Percentiles rank a stretch among this genome's conserved stretches.
Evolutionary conservation across 2,113 vertebrate species (phyloP).

Genomic region (Rhineura floridana): DNA sequence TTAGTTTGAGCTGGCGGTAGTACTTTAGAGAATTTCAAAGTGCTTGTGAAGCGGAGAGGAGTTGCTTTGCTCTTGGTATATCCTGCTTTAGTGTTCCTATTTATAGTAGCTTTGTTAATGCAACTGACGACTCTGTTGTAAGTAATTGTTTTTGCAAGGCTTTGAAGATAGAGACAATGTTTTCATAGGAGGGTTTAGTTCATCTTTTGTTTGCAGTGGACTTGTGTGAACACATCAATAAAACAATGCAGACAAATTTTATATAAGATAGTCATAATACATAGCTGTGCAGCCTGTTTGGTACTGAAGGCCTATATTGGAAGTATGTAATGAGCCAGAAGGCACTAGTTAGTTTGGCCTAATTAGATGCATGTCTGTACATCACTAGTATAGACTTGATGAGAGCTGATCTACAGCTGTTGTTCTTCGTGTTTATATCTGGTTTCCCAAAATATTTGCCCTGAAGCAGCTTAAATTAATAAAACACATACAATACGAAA

Average conservation of each 20-base stretch:
- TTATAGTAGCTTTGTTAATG: slow-evolving; percentile 19
- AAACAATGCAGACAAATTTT: background rate
- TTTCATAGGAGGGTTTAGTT: background rate
- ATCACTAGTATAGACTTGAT: background rate
- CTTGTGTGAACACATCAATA: background rate
- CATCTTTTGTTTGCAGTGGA: background rate
- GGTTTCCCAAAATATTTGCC: background rate
- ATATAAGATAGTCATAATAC: background rate
- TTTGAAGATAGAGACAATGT: slow-evolving; percentile 13
- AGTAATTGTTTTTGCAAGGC: slow-evolving; percentile 11
- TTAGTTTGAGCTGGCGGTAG: background rate
- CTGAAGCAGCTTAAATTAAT: background rate
- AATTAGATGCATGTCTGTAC: background rate
- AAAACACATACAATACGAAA: background rate
- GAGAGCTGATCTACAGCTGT: background rate
- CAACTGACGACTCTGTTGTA: background rate
- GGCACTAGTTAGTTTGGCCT: background rate
- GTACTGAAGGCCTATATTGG: background rate
- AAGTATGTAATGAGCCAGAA: background rate
- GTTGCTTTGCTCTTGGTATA: background rate
- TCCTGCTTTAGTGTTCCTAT: slow-evolving; percentile 20
- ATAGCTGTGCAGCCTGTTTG: background rate
- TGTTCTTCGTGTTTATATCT: background rate
- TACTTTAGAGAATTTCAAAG: background rate
- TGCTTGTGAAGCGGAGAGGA: background rate